These are phyloP conservation scores for Aphelenchoides bicaudatus DNA, from an alignment of 2,888 invertebrate species.

Conservation along the genomic window DNA sequence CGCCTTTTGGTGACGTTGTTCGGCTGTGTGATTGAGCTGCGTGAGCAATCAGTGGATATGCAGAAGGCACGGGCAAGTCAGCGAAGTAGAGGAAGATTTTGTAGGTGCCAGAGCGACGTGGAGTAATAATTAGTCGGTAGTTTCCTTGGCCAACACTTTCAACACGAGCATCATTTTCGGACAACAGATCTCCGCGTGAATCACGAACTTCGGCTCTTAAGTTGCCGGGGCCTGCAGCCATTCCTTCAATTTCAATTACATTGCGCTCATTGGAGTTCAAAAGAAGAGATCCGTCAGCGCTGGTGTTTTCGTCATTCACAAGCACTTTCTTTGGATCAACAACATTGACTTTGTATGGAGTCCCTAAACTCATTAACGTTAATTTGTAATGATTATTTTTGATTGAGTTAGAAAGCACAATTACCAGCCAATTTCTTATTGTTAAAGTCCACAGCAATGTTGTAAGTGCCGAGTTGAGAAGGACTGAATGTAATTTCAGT, in stretches of 20 bases:
- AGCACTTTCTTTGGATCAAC: constrained; percentile 55
- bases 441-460: constrained; percentile 56
- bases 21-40: constrained; percentile 19
- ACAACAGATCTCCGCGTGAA: constrained; percentile 47
- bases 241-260: constrained; percentile 56
- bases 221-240: constrained; percentile 58
- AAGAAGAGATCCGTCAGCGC: constrained; percentile 50
- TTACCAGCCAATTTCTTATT: constrained; percentile 69
- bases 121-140: constrained; percentile 45
- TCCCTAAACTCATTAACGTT: constrained; percentile 40
- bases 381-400: neutral
- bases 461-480: constrained; percentile 46
- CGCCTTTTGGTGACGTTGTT: neutral
- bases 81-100: constrained; percentile 56
- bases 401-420: too few relatives aligned
- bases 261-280: constrained; percentile 48
- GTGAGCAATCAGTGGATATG: constrained; percentile 50
- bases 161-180: constrained; percentile 30
- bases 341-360: constrained; percentile 52
- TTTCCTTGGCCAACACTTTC: constrained; percentile 56
- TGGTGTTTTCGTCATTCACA: constrained; percentile 42
- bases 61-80: constrained; percentile 54
- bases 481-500: constrained; percentile 73
- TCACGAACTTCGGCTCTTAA: constrained; percentile 60
- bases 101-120: constrained; percentile 36